Evolutionary conservation across 2,888 invertebrate species (phyloP).

Genomic region (Caenorhabditis auriculariae): DNA sequence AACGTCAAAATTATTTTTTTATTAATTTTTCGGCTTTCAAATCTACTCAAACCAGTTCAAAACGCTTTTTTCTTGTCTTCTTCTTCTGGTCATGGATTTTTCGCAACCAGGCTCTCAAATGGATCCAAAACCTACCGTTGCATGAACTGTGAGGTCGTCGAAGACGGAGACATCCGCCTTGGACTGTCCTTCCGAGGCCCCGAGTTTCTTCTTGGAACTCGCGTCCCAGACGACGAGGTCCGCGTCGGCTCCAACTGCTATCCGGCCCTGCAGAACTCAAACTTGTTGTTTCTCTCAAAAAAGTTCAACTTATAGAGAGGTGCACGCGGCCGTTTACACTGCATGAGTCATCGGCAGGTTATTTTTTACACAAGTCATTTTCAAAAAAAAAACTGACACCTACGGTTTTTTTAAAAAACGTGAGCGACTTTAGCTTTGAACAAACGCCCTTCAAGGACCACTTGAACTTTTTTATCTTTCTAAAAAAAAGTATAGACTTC

Average conservation of each 20-base stretch:
- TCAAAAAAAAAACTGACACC: no score
- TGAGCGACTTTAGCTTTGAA: no score
- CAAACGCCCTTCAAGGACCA: no score
- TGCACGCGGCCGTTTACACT: no score
- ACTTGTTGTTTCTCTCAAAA: no score
- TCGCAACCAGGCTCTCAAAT: not conserved
- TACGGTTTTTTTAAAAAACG: no score
- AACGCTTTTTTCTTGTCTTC: not conserved
- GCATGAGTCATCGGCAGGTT: no score
- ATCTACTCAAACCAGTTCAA: not conserved
- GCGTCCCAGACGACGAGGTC: slow-evolving; percentile 91
- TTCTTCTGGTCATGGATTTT: not conserved
- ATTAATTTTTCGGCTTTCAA: not conserved
- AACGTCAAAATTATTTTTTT: not conserved
- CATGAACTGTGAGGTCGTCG: slow-evolving; percentile 45
- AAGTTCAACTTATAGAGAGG: no score
- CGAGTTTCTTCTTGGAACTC: slow-evolving; percentile 65
- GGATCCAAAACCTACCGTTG: slow-evolving; percentile 15
- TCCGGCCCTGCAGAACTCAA: slow-evolving; percentile 74
- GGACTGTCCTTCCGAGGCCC: slow-evolving; percentile 20
- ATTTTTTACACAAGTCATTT: no score
- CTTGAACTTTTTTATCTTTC: no score
- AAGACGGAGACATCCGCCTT: slow-evolving; percentile 32
- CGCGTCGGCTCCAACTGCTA: slow-evolving; percentile 89
- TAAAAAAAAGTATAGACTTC: no score